phyloP scores from a whole-genome alignment of 2,113 vertebrate genomes.

The Ciconia maguari region DNA sequence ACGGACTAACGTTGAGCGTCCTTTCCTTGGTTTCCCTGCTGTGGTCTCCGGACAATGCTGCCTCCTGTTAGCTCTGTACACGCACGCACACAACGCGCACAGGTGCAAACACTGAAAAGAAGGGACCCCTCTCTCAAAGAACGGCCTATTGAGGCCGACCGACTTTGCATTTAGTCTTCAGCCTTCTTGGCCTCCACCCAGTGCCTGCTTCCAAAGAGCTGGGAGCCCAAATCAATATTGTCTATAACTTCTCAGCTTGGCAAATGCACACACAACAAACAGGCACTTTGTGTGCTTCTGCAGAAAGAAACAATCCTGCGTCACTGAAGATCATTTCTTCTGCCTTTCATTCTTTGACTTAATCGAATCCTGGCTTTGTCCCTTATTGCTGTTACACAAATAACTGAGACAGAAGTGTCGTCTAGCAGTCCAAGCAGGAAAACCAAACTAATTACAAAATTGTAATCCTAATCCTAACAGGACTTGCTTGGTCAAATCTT shows the following conservation, averaged over 20 bases:
- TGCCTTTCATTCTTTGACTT: slow-evolving; percentile 1
- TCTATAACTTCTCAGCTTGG: slow-evolving; percentile 32
- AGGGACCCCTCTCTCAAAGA: background rate
- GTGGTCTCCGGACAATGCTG: background rate
- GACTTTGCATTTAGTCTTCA: background rate
- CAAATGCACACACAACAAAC: slow-evolving; percentile 4
- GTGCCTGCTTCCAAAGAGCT: slow-evolving; percentile 34
- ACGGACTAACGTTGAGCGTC: accelerated
- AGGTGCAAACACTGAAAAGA: slow-evolving; percentile 39
- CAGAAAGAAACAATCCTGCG: slow-evolving; percentile 3
- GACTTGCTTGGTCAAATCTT: background rate
- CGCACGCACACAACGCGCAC: background rate
- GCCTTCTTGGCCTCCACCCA: slow-evolving; percentile 34
- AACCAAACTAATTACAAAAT: background rate
- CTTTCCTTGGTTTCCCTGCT: background rate
- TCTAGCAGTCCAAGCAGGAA: background rate
- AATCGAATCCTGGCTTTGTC: slow-evolving; percentile 44
- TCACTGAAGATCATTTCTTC: slow-evolving; percentile 19
- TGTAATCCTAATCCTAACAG: background rate
- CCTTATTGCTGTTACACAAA: background rate
- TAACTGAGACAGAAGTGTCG: background rate
- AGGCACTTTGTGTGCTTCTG: slow-evolving; percentile 7
- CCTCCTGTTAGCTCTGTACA: background rate
- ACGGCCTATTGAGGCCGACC: background rate
- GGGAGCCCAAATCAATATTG: slow-evolving; percentile 38